These are phyloP conservation scores for Diorhabda elongata DNA, from an alignment of 1,140 invertebrate genomes.

Conservation along the genomic window DNA sequence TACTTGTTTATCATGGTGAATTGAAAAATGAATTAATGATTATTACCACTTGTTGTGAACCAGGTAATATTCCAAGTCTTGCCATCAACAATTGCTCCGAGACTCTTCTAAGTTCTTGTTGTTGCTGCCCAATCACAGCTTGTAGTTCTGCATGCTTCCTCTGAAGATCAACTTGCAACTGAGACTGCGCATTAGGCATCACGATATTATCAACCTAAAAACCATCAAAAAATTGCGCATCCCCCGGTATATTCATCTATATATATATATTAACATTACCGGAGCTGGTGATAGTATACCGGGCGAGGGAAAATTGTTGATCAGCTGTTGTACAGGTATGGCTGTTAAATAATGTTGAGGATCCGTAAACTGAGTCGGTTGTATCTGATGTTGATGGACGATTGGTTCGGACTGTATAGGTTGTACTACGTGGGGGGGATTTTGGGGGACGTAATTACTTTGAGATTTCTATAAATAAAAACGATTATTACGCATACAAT, in stretches of 20 bases:
- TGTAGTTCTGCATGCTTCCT: constrained; percentile 81
- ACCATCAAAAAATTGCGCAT: background rate
- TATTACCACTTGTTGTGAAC: constrained; percentile 51
- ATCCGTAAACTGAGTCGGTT: constrained; percentile 47
- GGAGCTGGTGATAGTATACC: constrained; percentile 45
- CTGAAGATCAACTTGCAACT: constrained; percentile 68
- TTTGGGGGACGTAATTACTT: constrained; percentile 5
- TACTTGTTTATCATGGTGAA: no score
- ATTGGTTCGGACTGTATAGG: constrained; percentile 8
- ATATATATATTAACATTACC: constrained; percentile 28
- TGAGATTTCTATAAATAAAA: background rate
- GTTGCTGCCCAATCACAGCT: constrained; percentile 77
- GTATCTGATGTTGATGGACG: constrained; percentile 9
- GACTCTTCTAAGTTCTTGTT: constrained; percentile 77
- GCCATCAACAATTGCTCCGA: constrained; percentile 82
- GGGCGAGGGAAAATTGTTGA: constrained; percentile 46
- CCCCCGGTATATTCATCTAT: background rate
- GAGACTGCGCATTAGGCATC: constrained; percentile 58
- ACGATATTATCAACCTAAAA: constrained; percentile 42
- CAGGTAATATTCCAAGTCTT: constrained; percentile 69
- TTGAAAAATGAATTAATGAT: no score
- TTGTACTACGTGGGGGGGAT: constrained; percentile 9
- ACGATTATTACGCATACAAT: background rate
- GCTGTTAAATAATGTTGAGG: constrained; percentile 59
- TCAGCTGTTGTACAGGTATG: constrained; percentile 58